Percentiles rank a stretch among this genome's conserved stretches.
These are phyloP conservation scores for Pangasius sanitwongsei DNA, from an alignment of 2,797 vertebrate genomes.

Conservation along the genomic window DNA sequence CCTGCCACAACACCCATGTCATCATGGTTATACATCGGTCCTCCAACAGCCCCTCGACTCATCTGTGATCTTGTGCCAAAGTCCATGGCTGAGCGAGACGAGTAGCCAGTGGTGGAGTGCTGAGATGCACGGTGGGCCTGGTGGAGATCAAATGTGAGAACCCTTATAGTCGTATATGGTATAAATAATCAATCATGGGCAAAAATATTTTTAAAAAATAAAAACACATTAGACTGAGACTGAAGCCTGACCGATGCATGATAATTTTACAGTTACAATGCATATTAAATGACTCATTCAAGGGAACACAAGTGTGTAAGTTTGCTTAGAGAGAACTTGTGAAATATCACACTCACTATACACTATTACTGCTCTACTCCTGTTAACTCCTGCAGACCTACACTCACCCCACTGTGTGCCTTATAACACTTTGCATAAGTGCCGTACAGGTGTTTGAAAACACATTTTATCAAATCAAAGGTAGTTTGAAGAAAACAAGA, in stretches of 20 bases:
- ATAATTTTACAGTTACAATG: slow-evolving; percentile 11
- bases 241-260: not conserved
- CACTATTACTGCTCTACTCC: slow-evolving; percentile 17
- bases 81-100: slow-evolving; percentile 83
- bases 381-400: slow-evolving; percentile 27
- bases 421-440: not conserved
- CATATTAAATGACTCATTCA: slow-evolving; percentile 7
- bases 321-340: slow-evolving; percentile 59
- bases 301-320: slow-evolving; percentile 23
- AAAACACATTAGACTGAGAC: not conserved
- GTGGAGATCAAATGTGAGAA: slow-evolving; percentile 28
- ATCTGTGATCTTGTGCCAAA: slow-evolving; percentile 72
- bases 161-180: not conserved
- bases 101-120: slow-evolving; percentile 72
- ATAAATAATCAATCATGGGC: not conserved
- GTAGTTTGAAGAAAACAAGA: not conserved
- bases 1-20: slow-evolving; percentile 55
- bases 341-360: slow-evolving; percentile 69
- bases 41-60: slow-evolving; percentile 48
- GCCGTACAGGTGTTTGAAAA: not conserved
- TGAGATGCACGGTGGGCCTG: slow-evolving; percentile 75
- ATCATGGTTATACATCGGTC: slow-evolving; percentile 43
- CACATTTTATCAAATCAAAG: not conserved
- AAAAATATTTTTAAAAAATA: not conserved
- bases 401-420: not conserved